These are phyloP conservation scores for Heterodera schachtii DNA, from an alignment of 1,140 invertebrate species.

Conservation along the genomic window DNA sequence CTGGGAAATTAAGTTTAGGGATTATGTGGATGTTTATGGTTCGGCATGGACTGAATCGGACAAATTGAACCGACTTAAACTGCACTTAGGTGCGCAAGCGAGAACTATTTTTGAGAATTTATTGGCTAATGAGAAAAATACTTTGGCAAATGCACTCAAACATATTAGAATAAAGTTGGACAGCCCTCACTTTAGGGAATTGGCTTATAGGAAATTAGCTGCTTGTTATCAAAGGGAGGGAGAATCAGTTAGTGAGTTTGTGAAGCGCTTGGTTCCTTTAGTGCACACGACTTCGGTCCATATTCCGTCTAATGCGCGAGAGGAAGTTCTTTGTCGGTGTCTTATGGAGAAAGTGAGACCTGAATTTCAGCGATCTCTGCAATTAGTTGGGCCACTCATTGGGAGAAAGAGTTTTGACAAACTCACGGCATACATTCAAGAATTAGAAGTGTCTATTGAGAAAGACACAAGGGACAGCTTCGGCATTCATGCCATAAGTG, in stretches of 20 bases:
- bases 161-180: too few relatives aligned
- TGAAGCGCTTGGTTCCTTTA: neutral
- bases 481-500: neutral
- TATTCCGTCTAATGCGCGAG: neutral
- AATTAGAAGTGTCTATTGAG: neutral
- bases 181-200: constrained; percentile 2
- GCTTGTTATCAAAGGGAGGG: neutral
- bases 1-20: too few relatives aligned
- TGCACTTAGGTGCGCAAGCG: too few relatives aligned
- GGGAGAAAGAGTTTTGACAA: too few relatives aligned
- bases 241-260: neutral
- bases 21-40: too few relatives aligned
- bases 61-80: too few relatives aligned
- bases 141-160: too few relatives aligned
- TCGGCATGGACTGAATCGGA: too few relatives aligned
- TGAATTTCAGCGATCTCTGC: constrained; percentile 5
- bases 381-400: constrained; percentile 1
- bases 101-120: too few relatives aligned
- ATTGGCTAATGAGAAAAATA: too few relatives aligned
- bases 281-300: neutral
- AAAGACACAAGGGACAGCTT: neutral
- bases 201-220: neutral
- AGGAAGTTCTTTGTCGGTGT: neutral
- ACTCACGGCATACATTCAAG: too few relatives aligned
- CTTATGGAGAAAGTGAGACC: constrained; percentile 9